These are phyloP conservation scores for Enteromius treurensis DNA, from an alignment of 2,797 vertebrate species.

Conservation along the genomic window DNA sequence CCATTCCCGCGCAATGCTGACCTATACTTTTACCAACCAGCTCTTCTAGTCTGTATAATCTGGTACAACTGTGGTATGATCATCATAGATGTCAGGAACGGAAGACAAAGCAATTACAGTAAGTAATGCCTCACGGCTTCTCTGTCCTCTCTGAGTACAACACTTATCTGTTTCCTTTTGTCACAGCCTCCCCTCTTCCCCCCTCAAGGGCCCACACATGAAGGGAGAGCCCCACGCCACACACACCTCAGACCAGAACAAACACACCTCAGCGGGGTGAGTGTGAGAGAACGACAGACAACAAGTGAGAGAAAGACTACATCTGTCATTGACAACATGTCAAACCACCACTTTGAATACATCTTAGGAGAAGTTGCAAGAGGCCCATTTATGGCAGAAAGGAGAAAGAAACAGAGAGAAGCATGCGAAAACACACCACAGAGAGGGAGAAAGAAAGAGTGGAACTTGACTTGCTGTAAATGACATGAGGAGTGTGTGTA, in stretches of 20 bases:
- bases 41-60: conserved; percentile 13
- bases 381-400: conserved; percentile 30
- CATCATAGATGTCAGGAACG: conserved; percentile 46
- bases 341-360: conserved; percentile 28
- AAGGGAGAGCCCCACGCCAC: conserved; percentile 53
- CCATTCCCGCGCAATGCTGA: background rate
- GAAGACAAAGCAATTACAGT: conserved; percentile 55
- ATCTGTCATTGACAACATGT: conserved; percentile 27
- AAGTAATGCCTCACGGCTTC: conserved; percentile 53
- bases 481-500: conserved; percentile 38
- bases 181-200: conserved; percentile 45
- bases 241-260: conserved; percentile 42
- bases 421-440: conserved; percentile 35
- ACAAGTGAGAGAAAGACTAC: background rate
- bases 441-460: conserved; percentile 40
- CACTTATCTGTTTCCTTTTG: conserved; percentile 54
- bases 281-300: background rate
- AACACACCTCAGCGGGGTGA: conserved; percentile 29
- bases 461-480: conserved; percentile 56
- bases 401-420: conserved; percentile 36
- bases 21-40: background rate
- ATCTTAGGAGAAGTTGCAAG: conserved; percentile 16
- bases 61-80: conserved; percentile 30
- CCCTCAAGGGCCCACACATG: conserved; percentile 21
- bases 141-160: conserved; percentile 34